Conservation (phyloP, 2,113 vertebrate genomes). For the Eurystomus gularis region DNA sequence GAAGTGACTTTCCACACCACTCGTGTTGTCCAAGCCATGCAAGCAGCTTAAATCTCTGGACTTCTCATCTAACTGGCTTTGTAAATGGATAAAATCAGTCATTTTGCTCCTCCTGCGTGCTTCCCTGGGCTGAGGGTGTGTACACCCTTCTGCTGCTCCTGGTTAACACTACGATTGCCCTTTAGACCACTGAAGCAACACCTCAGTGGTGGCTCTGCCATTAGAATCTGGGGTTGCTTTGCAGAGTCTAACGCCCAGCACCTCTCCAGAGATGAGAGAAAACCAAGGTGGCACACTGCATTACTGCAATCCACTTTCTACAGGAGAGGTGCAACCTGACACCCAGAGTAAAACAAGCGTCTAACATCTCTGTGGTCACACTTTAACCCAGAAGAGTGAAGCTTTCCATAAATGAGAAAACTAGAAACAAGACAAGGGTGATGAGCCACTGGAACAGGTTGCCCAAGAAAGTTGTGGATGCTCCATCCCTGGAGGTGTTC, state of each 20-base stretch:
- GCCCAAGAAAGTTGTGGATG: too few relatives aligned
- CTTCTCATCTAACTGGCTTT: neutral
- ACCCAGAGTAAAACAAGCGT: neutral
- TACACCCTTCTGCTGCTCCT: neutral
- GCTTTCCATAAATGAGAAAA: neutral
- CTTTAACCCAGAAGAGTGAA: neutral
- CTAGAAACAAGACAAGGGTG: neutral
- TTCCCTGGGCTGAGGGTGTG: neutral
- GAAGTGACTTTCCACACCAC: accelerated
- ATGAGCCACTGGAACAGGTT: too few relatives aligned
- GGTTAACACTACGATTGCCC: accelerated
- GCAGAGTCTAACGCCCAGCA: neutral
- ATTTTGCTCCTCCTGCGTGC: neutral
- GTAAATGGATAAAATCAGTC: neutral
- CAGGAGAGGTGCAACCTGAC: accelerated
- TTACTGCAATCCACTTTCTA: neutral
- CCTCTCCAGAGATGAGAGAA: neutral
- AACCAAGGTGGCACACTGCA: too few relatives aligned
- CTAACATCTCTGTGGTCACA: neutral
- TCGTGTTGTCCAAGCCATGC: accelerated
- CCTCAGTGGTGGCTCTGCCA: neutral
- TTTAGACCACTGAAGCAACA: neutral
- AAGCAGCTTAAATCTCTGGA: neutral
- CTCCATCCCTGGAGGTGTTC: too few relatives aligned
- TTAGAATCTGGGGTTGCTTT: neutral